Base-by-base conservation (phyloP, 2,113 vertebrate species). In the Gallinago undulata region DNA sequence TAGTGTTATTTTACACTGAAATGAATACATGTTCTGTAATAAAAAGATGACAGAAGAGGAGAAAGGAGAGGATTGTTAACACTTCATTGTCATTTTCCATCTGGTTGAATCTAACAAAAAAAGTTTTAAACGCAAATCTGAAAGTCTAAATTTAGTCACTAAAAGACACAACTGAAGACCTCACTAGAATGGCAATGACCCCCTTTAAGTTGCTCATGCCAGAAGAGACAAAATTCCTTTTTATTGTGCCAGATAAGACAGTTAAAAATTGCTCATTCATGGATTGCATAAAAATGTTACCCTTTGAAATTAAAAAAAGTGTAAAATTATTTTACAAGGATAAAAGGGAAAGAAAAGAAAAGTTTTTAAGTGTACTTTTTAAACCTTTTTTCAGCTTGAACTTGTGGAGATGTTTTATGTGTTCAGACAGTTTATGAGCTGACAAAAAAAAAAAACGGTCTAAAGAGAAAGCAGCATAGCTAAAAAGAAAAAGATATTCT, bases 41-140 rank as follows among this genome's bases (percentile, higher is more conserved):
- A 66, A 90, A 93, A 82, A 62, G 16, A 60, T 14, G 24, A 60
- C 21, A 76, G 53, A 87, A 92, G 31, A 87, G 22, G 18, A 50
- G 51, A 93, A 82, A 76, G 23, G 22, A 72, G 22, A 33, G 19
- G 10, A 73, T 9, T 90, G 72, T 92, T 94, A 97, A 86, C 85
- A 86, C 50, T 92, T 77, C 57, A 66, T 83, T 85, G 83, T 92
- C 70, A 62, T 93, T 92, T 96, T 37, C 88, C 83, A 93, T 93
- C 85, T 96, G 95, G 30, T 22, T 86, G 64, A 83, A 62, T 43
- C 18, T 35, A 73, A 57, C 79, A 77, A 62, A 91, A 59, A 62
- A 72, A 23, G 4, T 48, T 74, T 74, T 77, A 94, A 94, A 41
- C 5, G 30, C 19, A 81, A 91, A 62, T 33, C 8, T 9, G 57